These are phyloP conservation scores for Pagrus major DNA, from an alignment of 2,113 vertebrate species.

Conservation along the genomic window DNA sequence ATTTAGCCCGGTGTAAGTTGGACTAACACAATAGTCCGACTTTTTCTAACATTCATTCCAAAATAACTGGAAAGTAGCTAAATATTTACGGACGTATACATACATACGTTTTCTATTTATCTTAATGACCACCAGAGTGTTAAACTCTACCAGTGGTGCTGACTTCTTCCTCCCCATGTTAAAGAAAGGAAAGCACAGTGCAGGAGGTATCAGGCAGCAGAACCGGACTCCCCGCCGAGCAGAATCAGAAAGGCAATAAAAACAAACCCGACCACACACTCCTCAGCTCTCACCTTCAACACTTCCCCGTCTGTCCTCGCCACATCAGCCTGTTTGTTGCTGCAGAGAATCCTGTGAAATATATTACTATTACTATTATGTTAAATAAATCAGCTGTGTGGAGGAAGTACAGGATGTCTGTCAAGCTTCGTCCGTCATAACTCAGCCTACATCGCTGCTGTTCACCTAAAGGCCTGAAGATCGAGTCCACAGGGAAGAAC, in stretches of 20 bases:
- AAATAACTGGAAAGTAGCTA: too few relatives aligned
- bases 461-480: not conserved
- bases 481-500: not conserved
- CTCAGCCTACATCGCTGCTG: not conserved
- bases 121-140: not conserved
- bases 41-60: too few relatives aligned
- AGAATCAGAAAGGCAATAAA: slow-evolving; percentile 65
- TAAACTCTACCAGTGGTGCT: not conserved
- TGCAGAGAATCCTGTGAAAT: slow-evolving; percentile 40
- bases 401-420: slow-evolving; percentile 17
- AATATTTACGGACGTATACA: too few relatives aligned
- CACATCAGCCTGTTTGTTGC: slow-evolving; percentile 43
- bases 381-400: slow-evolving; percentile 35
- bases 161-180: not conserved
- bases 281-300: slow-evolving; percentile 52
- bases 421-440: slow-evolving; percentile 46
- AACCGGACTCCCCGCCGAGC: slow-evolving; percentile 35
- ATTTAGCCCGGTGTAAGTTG: too few relatives aligned
- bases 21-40: too few relatives aligned
- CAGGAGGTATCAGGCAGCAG: slow-evolving; percentile 28
- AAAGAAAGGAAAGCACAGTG: slow-evolving; percentile 25
- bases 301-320: slow-evolving; percentile 41
- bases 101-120: not conserved
- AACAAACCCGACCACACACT: slow-evolving; percentile 55
- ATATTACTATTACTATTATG: slow-evolving; percentile 1